phyloP scores from a whole-genome alignment of 2,888 invertebrate genomes.

The Trachelus iudaicus region DNA sequence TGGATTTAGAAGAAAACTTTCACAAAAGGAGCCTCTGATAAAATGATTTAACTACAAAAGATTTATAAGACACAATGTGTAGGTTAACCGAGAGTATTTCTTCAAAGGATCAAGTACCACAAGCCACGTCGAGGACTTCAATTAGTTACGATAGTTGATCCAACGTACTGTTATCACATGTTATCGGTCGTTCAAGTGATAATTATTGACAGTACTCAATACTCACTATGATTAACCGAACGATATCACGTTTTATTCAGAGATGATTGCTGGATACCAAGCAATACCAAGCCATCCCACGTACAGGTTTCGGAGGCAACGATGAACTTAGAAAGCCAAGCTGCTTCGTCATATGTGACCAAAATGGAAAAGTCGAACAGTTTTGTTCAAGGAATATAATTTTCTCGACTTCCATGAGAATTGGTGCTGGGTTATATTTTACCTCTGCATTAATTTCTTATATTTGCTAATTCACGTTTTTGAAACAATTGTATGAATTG shows the following conservation, averaged over 20 bases:
- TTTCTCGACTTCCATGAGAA: not conserved
- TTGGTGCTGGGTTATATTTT: not conserved
- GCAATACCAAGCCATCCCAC: not conserved
- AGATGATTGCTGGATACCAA: not conserved
- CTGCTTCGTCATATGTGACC: too few relatives aligned
- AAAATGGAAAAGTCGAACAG: too few relatives aligned
- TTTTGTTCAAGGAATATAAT: not conserved
- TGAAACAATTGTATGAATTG: not conserved
- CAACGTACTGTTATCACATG: not conserved
- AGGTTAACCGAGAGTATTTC: not conserved
- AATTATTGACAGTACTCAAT: not conserved
- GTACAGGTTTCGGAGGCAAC: not conserved
- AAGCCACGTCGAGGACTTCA: not conserved
- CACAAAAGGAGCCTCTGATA: not conserved
- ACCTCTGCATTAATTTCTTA: not conserved
- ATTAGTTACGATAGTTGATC: not conserved
- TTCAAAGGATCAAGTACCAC: not conserved
- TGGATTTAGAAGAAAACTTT: not conserved
- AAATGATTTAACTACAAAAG: not conserved
- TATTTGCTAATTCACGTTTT: not conserved
- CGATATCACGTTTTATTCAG: not conserved
- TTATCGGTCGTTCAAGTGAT: not conserved
- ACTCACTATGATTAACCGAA: not conserved
- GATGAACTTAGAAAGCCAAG: not conserved
- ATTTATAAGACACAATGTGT: not conserved